phyloP scores from a whole-genome alignment of 2,797 vertebrate genomes.

The Ammospiza maritima region DNA sequence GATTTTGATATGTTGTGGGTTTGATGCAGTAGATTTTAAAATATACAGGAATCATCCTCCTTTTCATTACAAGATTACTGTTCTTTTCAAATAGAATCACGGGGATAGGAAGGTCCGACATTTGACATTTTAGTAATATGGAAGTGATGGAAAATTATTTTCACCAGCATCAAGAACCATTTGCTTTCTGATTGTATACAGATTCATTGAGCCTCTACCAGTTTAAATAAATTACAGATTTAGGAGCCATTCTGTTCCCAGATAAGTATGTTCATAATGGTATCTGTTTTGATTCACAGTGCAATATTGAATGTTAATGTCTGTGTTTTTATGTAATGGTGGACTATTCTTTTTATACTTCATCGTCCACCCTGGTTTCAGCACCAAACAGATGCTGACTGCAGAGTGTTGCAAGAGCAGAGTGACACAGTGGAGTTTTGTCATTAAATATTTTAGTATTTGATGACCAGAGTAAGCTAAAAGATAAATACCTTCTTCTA shows the following conservation, averaged over 20 bases:
- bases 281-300: background rate
- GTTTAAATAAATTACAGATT: background rate
- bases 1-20: background rate
- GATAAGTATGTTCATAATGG: background rate
- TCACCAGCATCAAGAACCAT: background rate
- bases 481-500: background rate
- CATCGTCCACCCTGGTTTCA: background rate
- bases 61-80: background rate
- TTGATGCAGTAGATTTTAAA: background rate
- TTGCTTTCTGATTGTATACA: background rate
- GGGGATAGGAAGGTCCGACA: background rate
- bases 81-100: background rate
- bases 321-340: background rate
- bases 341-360: slow-evolving; percentile 1
- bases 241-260: background rate
- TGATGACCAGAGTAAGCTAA: background rate
- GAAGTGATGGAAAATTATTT: background rate
- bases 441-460: background rate
- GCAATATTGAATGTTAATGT: background rate
- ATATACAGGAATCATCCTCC: background rate
- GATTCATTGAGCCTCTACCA: background rate
- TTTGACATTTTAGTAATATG: background rate
- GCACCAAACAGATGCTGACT: slow-evolving; percentile 6
- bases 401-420: background rate
- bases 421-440: background rate